Conservation (phyloP, 2,888 invertebrate species). For the Drosophila helvetica region DNA sequence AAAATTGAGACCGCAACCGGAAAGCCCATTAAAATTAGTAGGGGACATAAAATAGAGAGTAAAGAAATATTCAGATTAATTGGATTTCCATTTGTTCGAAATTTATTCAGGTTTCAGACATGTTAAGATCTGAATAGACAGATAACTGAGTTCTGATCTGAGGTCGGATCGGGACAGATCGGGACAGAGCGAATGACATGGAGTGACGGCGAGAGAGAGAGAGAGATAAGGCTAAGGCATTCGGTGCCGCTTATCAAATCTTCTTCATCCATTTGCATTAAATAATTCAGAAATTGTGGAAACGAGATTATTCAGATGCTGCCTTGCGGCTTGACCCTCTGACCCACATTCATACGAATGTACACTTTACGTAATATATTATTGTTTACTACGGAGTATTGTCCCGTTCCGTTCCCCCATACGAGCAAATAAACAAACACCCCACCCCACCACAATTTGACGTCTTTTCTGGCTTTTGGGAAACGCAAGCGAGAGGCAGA, state of each 20-base stretch:
- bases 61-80: not conserved
- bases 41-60: not conserved
- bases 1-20: not conserved
- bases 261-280: constrained; percentile 1
- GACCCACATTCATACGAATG: constrained; percentile 20
- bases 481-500: not conserved
- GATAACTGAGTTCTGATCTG: not conserved
- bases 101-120: not conserved
- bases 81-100: not conserved
- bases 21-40: not conserved
- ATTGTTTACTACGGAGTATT: constrained; percentile 14
- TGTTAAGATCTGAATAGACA: not conserved
- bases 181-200: not conserved
- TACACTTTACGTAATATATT: constrained; percentile 15
- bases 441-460: not conserved
- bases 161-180: not conserved
- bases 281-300: constrained; percentile 3
- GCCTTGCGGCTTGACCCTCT: constrained; percentile 22
- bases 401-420: not conserved
- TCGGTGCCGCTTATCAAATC: not conserved
- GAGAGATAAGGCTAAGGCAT: constrained; percentile 29
- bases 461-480: not conserved
- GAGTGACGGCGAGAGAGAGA: constrained; percentile 7
- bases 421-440: not conserved
- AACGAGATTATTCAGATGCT: constrained; percentile 17